A percentile compares a stretch with the other conserved stretches of the same genome.
Conservation (phyloP, 2,888 invertebrate species). For the Drosophila bunnanda region DNA sequence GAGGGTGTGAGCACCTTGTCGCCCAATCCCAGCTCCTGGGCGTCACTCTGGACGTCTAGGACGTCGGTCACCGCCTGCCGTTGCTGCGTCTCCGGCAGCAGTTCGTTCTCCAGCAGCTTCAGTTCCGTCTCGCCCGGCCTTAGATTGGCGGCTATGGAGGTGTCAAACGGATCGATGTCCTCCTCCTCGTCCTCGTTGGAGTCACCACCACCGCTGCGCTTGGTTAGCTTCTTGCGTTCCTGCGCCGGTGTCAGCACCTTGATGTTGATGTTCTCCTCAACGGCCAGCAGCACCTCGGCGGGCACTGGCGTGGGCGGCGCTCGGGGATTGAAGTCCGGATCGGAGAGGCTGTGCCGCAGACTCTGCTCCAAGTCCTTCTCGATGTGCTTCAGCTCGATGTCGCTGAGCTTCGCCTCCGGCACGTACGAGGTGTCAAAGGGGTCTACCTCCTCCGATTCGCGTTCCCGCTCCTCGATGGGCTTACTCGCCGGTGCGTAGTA, state of each 20-base stretch:
- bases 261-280: constrained; percentile 87
- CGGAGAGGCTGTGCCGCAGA: constrained; percentile 87
- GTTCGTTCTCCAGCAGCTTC: constrained; percentile 91
- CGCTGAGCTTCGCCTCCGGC: constrained; percentile 89
- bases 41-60: constrained; percentile 84
- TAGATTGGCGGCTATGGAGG: constrained; percentile 90
- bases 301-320: constrained; percentile 83
- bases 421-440: constrained; percentile 96
- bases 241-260: constrained; percentile 89
- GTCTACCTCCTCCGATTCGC: constrained; percentile 85
- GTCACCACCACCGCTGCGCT: background rate
- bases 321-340: constrained; percentile 87
- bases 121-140: constrained; percentile 92
- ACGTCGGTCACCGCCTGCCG: constrained; percentile 78
- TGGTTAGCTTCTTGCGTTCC: constrained; percentile 84
- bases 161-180: constrained; percentile 91
- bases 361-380: constrained; percentile 88
- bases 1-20: constrained; percentile 90
- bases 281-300: constrained; percentile 84
- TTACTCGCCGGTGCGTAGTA: constrained; percentile 88
- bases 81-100: constrained; percentile 85
- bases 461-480: constrained; percentile 85
- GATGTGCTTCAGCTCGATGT: constrained; percentile 90
- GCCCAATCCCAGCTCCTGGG: constrained; percentile 86
- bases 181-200: constrained; percentile 49